These are phyloP conservation scores for Dendrocopos noguchii DNA, from an alignment of 2,113 vertebrate species.

Conservation along the genomic window DNA sequence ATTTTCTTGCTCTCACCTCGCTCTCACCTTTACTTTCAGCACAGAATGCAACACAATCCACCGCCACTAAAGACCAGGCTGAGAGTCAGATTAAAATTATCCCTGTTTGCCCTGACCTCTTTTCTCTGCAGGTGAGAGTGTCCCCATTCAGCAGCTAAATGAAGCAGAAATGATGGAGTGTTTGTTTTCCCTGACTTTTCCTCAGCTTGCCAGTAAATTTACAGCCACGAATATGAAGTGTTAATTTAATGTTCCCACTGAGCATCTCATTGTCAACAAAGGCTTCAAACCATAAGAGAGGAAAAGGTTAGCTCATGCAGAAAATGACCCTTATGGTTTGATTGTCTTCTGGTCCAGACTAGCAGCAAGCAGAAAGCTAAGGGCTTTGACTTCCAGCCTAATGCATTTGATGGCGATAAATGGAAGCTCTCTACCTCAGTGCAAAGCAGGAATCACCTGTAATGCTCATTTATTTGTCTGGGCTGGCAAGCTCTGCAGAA, in stretches of 20 bases:
- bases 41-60: conserved; percentile 73
- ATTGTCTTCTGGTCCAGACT: conserved; percentile 84
- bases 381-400: conserved; percentile 69
- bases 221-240: conserved; percentile 83
- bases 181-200: conserved; percentile 87
- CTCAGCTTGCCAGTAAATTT: conserved; percentile 83
- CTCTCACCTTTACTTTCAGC: conserved; percentile 73
- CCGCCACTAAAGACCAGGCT: conserved; percentile 73
- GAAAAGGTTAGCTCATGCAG: conserved; percentile 87
- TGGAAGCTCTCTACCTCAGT: conserved; percentile 73
- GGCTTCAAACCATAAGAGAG: conserved; percentile 79
- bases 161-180: conserved; percentile 89
- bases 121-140: conserved; percentile 86
- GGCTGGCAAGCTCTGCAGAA: neutral
- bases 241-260: conserved; percentile 89
- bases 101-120: conserved; percentile 74
- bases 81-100: conserved; percentile 77
- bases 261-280: conserved; percentile 84
- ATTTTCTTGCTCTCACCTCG: conserved; percentile 72
- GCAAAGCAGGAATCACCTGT: conserved; percentile 57
- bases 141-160: conserved; percentile 82
- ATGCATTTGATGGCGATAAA: conserved; percentile 80
- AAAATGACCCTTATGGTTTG: conserved; percentile 92
- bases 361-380: conserved; percentile 79
- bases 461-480: conserved; percentile 68